Evolutionary conservation across 2,797 vertebrate species (phyloP), one percentile per base, ranked within the genome.

Genomic region (Hipposideros larvatus): DNA sequence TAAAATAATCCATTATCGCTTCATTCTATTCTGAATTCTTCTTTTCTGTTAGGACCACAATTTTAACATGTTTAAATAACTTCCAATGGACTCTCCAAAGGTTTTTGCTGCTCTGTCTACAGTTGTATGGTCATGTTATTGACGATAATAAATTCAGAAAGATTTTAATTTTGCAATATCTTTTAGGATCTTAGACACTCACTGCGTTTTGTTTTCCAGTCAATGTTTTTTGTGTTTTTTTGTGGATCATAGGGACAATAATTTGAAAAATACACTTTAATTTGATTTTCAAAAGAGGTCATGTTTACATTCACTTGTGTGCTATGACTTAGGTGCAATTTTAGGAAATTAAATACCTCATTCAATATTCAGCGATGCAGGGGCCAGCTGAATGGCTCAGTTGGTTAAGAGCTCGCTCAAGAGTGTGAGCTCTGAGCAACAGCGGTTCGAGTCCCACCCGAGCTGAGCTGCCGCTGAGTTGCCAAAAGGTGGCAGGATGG

Each of bases 341-440:
- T 95, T 87, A 92, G 87, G 22, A 90, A 86, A 82, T 85, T 77
- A 90, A 88, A 79, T 59, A 63, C 21, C 53, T 7, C 46, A 79
- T 37, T 95, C 55, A 87, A 37, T 65, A 51, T 87, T 75, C 71
- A 87, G 41, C 11, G 6, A 59, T 65, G 61, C 10, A 84, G 37
- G 37, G 37, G 37, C 37, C 37, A 3, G 37, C 37, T 37, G 37
- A 37, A 37, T 37, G 37, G 37, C 37, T 37, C 37, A 37, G 37
- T 37, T 37, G 37, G 37, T 37, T 37, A 37, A 37, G 37, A 37
- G 37, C 37, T 37, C 37, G 37, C 37, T 37, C 37, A 37, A 37
- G 37, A 37, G 37, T 37, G 37, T 37, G 37, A 37, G 37, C 37
- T 37, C 37, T 37, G 37, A 37, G 37, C 37, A 37, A 37, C 37